Evolutionary conservation across 1,140 invertebrate species (phyloP), one percentile per base, ranked within the genome.

Genomic region (Pararge aegeria): DNA sequence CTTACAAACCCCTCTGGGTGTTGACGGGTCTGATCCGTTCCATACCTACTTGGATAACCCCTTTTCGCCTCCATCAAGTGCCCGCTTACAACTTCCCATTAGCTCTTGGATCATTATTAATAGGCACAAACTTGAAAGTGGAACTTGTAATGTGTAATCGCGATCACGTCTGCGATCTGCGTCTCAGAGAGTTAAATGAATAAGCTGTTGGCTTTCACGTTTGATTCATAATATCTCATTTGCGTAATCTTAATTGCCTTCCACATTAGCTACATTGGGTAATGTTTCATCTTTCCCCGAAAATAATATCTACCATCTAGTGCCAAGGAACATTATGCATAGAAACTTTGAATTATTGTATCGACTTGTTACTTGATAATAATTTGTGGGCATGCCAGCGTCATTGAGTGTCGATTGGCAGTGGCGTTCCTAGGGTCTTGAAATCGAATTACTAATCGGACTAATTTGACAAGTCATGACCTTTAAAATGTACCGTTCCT

Each of bases 161-260:
- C 4, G 29, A 7, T 30, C 29, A 30, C 29, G 29, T 10, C 29
- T 1, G 30, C 7, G 30, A 12, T 10, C 7, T 12, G 10, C 30
- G 30, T 34, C 55, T 51, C 55, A 29, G 38, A 21, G 55, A 59
- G 5, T 51, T 52, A 44, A 58, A 58, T 44, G 49, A 52, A 52
- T 58, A 44, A 58, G 56, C 27, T 58, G 56, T 58, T n/a, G 21
- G 37, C 56, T 42, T 51, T 30, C 56, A 50, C 40, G 48, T 52
- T 42, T 38, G 56, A 58, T 58, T 51, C 40, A 52, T 51, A 58
- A 6, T 34, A 34, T 34, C 10, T 51, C 49, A 57, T 49, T 57
- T 49, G 44, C 18, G 37, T 42, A 20, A 58, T 58, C 48, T 58
- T 42, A 58, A 58, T 58, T 58, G 29, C 54, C 18, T 34, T 10